Conservation (phyloP, 2,113 vertebrate genomes). For the Hipposideros armiger region DNA sequence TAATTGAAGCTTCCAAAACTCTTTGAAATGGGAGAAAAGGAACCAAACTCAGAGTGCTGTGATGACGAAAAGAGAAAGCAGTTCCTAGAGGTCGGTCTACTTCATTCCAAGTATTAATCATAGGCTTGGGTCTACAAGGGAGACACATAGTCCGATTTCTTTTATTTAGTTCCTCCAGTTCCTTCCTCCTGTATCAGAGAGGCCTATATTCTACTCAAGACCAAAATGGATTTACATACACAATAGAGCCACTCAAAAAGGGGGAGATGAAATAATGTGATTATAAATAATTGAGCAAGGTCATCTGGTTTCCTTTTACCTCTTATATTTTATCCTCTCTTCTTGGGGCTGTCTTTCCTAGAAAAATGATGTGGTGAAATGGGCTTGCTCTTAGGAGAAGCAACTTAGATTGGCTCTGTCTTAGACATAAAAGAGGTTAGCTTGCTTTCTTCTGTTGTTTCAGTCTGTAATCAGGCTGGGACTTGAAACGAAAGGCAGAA, state of each 20-base stretch:
- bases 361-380: not conserved
- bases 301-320: not conserved
- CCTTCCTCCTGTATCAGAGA: not conserved
- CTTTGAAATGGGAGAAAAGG: constrained; percentile 34
- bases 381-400: not conserved
- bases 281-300: not conserved
- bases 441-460: not conserved
- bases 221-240: constrained; percentile 19
- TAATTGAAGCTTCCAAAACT: constrained; percentile 19
- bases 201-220: not conserved
- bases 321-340: not conserved
- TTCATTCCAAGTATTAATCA: not conserved
- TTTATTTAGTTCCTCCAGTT: not conserved
- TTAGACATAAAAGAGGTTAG: not conserved
- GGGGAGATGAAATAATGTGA: not conserved
- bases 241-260: not conserved
- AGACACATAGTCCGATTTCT: not conserved
- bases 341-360: not conserved
- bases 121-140: not conserved
- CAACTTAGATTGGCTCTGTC: not conserved
- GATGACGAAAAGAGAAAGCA: not conserved
- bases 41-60: not conserved
- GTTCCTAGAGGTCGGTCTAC: not conserved
- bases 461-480: not conserved
- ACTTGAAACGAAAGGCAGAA: not conserved